Conservation (phyloP, 2,888 invertebrate genomes). For the Orthosia gothica region DNA sequence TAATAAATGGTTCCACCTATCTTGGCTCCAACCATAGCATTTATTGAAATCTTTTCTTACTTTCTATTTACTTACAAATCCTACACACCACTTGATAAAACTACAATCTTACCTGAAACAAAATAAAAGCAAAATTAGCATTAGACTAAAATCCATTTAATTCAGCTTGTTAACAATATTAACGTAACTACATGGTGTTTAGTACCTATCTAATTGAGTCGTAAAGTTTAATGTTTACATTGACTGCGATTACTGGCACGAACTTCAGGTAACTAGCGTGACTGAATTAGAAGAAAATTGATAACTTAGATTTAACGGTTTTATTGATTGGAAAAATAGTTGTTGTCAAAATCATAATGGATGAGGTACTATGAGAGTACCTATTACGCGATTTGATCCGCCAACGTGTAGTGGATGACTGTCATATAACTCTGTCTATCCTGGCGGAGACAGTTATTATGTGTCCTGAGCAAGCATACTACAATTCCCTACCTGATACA, state of each 20-base stretch:
- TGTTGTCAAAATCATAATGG: neutral
- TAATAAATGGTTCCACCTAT: neutral
- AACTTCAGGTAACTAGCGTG: slow-evolving; percentile 3
- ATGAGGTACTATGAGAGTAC: neutral
- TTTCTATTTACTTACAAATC: slow-evolving; percentile 3
- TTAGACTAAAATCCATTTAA: slow-evolving; percentile 3
- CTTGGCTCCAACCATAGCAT: neutral
- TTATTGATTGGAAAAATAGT: neutral
- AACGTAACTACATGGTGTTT: slow-evolving; percentile 5
- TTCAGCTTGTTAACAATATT: neutral
- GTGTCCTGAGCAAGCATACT: too few species aligned
- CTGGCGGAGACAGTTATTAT: neutral
- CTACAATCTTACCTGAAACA: slow-evolving; percentile 55
- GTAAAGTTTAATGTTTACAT: slow-evolving; percentile 20
- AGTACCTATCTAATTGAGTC: slow-evolving; percentile 6
- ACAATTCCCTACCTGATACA: neutral
- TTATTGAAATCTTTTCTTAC: too few species aligned
- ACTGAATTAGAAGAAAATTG: neutral
- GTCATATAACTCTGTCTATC: too few species aligned
- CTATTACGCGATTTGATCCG: neutral
- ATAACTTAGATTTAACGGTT: neutral
- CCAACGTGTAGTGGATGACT: too few species aligned
- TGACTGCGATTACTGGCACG: slow-evolving; percentile 21
- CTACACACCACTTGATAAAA: neutral
- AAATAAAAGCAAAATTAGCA: slow-evolving; percentile 23